phyloP scores from a whole-genome alignment of 2,888 invertebrate species.

The Trachelus stipa region DNA sequence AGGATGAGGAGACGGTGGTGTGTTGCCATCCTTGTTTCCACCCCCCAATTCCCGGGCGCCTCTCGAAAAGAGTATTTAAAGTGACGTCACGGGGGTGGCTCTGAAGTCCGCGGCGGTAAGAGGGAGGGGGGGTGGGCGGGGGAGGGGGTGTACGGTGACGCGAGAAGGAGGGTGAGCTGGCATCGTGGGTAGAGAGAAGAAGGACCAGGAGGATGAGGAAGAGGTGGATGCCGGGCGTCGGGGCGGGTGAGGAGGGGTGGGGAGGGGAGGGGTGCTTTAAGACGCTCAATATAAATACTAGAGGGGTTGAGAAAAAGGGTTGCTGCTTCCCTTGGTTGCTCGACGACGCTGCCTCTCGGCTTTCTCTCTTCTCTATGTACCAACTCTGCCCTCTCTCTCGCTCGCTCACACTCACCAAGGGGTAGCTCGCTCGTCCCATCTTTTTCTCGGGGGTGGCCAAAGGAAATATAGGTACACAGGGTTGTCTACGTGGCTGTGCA shows the following conservation, averaged over 20 bases:
- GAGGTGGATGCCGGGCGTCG: conserved; percentile 21
- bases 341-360: conserved; percentile 39
- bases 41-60: conserved; percentile 44
- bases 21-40: conserved; percentile 29
- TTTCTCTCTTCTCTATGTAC: not conserved
- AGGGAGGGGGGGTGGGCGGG: conserved; percentile 11
- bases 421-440: not conserved
- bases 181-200: not conserved
- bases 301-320: conserved; percentile 65
- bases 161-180: conserved; percentile 18
- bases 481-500: not conserved
- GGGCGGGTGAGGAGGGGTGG: conserved; percentile 52
- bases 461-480: not conserved
- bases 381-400: not conserved
- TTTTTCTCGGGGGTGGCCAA: not conserved
- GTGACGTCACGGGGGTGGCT: conserved; percentile 54
- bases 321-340: conserved; percentile 60
- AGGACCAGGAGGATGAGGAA: conserved; percentile 13
- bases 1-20: conserved; percentile 3
- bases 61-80: conserved; percentile 63
- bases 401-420: not conserved
- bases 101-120: conserved; percentile 5
- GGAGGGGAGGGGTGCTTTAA: conserved; percentile 63
- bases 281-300: conserved; percentile 66
- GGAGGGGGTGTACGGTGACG: conserved; percentile 31